Evolutionary conservation across 2,797 vertebrate genomes (phyloP), one percentile per base, ranked within the genome.

Genomic region (Diglossa cyanea): DNA sequence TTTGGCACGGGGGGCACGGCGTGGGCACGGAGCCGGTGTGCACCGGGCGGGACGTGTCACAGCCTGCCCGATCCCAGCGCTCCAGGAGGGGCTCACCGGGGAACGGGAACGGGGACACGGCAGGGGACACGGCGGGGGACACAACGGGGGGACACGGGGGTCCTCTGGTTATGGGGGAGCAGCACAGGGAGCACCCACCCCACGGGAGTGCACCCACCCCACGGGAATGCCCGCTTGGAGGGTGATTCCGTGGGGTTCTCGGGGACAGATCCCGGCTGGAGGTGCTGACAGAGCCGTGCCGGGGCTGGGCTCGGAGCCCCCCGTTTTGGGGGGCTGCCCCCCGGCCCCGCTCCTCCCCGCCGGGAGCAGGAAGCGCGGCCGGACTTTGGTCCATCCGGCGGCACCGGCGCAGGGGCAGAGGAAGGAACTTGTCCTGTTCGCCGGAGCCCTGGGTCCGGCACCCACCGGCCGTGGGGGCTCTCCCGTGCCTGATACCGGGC

Each of bases 381-480:
- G 42, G 86, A 82, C 93, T 90, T 89, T 24, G 95, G 71, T 66
- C 91, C 82, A 35, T 88, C 90, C 60, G 75, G 88, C 2, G 48
- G 13, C 35, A 26, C 71, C 15, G 18, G 68, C 6, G 11, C 78
- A 6, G 70, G 79, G 84, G 61, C 70, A 74, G 83, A 67, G 91
- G 94, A 94, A 95, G 90, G 75, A 58, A 75, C 84, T 67, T 53
- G 84, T 95, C 87, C 91, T 91, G 89, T 84, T 91, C 48, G 35
- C 89, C 25, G 9, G 11, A 6, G 4, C 0, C 3, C 9, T 9
- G 83, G 66, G 24, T 50, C 66, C 1, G 6, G 80, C 80, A 63
- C 71, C 86, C 61, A 4, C 1, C 10, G 17, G 63, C 51, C 7
- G 2, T 2, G 40, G 87, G 57, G 57, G 6, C 48, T 67, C 53